Base-by-base conservation (phyloP, 2,888 invertebrate species). In the Spicauda simplicius region DNA sequence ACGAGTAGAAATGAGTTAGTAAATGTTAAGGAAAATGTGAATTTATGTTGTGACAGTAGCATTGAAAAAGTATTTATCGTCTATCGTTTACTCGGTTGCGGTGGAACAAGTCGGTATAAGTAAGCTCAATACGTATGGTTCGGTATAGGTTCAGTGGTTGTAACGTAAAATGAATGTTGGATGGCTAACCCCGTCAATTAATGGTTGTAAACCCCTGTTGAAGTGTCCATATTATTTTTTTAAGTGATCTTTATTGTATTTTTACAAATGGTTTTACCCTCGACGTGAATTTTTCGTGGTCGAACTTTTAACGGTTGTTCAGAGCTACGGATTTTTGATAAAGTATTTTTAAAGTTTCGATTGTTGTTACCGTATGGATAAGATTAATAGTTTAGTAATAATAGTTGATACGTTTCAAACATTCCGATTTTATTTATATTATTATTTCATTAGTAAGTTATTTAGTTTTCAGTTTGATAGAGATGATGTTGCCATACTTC, bases 151-250 rank as follows among this genome's bases (percentile, higher is more conserved):
- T 81, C 77, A 74, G 80, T 80, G 84, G 82, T 84, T 82, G 84
- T 84, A 80, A 74, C 76, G 70, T 77, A 78, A 79, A 75, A 78
- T 71, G 77, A 77, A 79, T 79, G 82, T 81, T 83, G 83, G 77
- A 77, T 77, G 81, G 84, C 78, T 81, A 86, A 84, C 80, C 82
- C 88, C 86, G 92, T 92, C 92, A 91, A 92, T 91, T 92, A 91
- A 80, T 72, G 79, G 81, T 82, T 79, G 79, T 81, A 76, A 75
- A 74, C 74, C 76, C 76, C 77, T 74, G 83, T 86, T 85, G 81
- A 86, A 83, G 86, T 85, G 90, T 89, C 90, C 90, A 90, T 86
- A 84, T 88, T 88, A 87, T 83, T 88, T 86, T 85, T 85, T 84
- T 85, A 86, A 84, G 82, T 84, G 77, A 77, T 75, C 80, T 81